Percentiles rank a stretch among this genome's conserved stretches.
Evolutionary conservation across 2,797 vertebrate genomes (phyloP).

Genomic region (Paramormyrops hopkinsi): DNA sequence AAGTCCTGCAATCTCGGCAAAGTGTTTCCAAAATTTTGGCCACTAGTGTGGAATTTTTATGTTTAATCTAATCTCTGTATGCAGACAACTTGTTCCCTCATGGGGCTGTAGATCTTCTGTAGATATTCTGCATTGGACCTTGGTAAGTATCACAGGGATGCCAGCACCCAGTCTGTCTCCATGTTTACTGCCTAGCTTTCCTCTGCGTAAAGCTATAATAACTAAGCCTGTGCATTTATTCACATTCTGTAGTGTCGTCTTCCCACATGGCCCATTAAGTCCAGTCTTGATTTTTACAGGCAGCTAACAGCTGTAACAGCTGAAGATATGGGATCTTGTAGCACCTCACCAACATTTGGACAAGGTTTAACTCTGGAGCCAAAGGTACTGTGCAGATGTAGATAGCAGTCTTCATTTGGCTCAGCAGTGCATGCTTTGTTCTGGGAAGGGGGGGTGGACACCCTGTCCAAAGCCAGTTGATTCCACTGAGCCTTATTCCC

Average conservation of each 20-base stretch:
- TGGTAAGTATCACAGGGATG: not conserved
- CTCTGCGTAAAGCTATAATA: not conserved
- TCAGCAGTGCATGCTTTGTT: not conserved
- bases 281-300: not conserved
- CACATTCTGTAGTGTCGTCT: not conserved
- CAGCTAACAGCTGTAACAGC: not conserved
- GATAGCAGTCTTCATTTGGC: not conserved
- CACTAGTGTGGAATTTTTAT: not conserved
- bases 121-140: not conserved
- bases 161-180: not conserved
- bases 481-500: not conserved
- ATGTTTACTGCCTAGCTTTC: not conserved
- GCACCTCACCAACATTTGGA: not conserved
- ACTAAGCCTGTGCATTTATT: not conserved
- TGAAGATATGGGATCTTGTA: not conserved
- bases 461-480: not conserved
- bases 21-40: not conserved
- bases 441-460: not conserved
- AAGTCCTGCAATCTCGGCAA: not conserved
- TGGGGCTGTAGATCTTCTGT: not conserved
- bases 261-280: not conserved
- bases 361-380: not conserved
- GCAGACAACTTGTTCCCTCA: not conserved
- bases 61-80: not conserved
- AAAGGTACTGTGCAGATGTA: not conserved